Percentiles rank a stretch among this genome's conserved stretches.
Conservation (phyloP, 92 coral and sea anemone genomes). For the Hydrozoanthus gracilis region DNA sequence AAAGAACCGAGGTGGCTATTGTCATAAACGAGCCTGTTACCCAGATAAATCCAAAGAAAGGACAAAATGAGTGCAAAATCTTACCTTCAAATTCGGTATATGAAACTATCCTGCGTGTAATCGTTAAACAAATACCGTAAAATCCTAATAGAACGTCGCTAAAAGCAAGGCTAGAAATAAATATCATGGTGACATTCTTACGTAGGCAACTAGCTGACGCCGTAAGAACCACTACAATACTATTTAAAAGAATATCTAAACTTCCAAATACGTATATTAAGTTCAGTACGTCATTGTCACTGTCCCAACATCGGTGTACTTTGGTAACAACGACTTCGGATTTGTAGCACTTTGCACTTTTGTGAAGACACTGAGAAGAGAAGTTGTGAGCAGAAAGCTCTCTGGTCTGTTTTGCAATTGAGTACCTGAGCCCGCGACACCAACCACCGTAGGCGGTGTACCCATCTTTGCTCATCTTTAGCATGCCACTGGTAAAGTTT, state of each 20-base stretch:
- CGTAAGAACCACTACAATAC: conserved; percentile 20
- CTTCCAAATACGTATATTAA: conserved; percentile 23
- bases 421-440: conserved; percentile 33
- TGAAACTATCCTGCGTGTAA: conserved; percentile 34
- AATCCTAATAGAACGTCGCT: conserved; percentile 26
- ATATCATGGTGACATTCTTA: conserved; percentile 29
- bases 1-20: conserved; percentile 58
- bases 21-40: conserved; percentile 65
- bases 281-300: conserved; percentile 36
- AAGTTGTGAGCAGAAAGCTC: conserved; percentile 4
- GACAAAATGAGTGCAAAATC: conserved; percentile 44
- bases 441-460: conserved; percentile 21
- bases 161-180: conserved; percentile 22
- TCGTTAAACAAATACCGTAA: conserved; percentile 26
- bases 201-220: conserved; percentile 17
- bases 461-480: conserved; percentile 1
- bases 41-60: conserved; percentile 74
- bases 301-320: conserved; percentile 40
- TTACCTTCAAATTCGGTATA: conserved; percentile 49
- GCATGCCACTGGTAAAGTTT: conserved; percentile 30
- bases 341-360: neutral
- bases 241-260: conserved; percentile 14
- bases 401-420: conserved; percentile 6
- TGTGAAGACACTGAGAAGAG: neutral
- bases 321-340: conserved; percentile 15